phyloP scores from a whole-genome alignment of 2,113 vertebrate genomes.

The Tretioscincus oriximinensis region DNA sequence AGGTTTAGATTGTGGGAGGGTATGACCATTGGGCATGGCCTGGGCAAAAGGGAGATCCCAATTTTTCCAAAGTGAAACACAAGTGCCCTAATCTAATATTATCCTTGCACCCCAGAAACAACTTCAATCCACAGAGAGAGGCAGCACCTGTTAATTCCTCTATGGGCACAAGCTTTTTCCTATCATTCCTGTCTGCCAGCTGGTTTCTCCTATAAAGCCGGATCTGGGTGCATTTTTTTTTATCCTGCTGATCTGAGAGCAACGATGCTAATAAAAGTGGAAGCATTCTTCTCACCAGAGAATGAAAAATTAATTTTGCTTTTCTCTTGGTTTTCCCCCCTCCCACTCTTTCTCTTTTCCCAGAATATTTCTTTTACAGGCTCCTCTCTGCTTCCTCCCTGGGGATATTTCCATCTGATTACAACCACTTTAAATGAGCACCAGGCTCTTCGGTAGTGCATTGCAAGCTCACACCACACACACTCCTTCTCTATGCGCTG shows the following conservation, averaged over 20 bases:
- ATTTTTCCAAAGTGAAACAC: background rate
- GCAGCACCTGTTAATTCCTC: conserved; percentile 27
- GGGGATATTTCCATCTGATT: conserved; percentile 29
- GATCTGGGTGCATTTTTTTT: background rate
- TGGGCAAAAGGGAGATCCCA: too few relatives aligned
- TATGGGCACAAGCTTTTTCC: background rate
- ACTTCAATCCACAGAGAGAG: conserved; percentile 4
- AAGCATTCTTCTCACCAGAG: conserved; percentile 29
- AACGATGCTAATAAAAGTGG: conserved; percentile 34
- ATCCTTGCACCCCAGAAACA: background rate
- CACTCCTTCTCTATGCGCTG: conserved; percentile 16
- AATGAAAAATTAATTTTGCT: conserved; percentile 39
- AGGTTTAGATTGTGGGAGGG: too few relatives aligned
- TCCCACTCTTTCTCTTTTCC: background rate
- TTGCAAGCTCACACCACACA: conserved; percentile 30
- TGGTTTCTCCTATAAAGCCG: background rate
- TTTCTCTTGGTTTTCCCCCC: background rate
- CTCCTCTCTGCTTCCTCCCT: conserved; percentile 16
- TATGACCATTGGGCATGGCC: too few relatives aligned
- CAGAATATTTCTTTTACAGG: conserved; percentile 25
- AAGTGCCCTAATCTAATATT: background rate
- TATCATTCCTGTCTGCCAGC: conserved; percentile 30
- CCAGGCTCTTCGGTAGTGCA: conserved; percentile 30
- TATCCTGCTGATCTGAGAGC: conserved; percentile 25
- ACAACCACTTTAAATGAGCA: conserved; percentile 41